Percentiles rank a stretch among this genome's conserved stretches.
phyloP scores from a whole-genome alignment of 2,797 vertebrate genomes.

The Leptodactylus fallax region DNA sequence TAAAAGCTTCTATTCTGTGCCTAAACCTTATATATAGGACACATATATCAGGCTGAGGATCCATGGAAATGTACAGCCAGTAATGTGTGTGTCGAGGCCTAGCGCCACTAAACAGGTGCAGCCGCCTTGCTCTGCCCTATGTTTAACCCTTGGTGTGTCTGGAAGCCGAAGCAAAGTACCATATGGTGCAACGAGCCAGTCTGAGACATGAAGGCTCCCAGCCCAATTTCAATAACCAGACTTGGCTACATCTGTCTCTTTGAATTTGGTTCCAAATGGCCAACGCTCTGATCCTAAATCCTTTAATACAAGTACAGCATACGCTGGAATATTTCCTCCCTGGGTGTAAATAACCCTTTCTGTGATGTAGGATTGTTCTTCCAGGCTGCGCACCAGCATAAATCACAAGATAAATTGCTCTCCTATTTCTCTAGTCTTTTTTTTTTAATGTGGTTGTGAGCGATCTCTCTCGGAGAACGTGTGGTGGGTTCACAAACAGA shows the following conservation, averaged over 20 bases:
- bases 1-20: no score
- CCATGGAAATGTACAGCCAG: background rate
- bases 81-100: background rate
- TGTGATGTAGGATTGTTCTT: background rate
- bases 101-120: background rate
- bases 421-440: slow-evolving; percentile 42
- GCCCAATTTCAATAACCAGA: slow-evolving; percentile 41
- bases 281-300: slow-evolving; percentile 50
- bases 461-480: background rate
- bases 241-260: slow-evolving; percentile 48
- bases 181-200: slow-evolving; percentile 30
- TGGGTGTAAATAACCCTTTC: slow-evolving; percentile 49
- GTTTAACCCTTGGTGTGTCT: slow-evolving; percentile 18
- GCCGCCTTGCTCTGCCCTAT: background rate
- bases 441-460: slow-evolving; percentile 37
- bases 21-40: no score
- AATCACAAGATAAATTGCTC: slow-evolving; percentile 47
- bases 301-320: slow-evolving; percentile 19
- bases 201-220: slow-evolving; percentile 26
- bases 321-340: slow-evolving; percentile 16
- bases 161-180: background rate
- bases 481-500: slow-evolving; percentile 37
- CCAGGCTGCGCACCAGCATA: background rate
- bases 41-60: no score
- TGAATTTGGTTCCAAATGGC: slow-evolving; percentile 47